A percentile compares a stretch with the other conserved stretches of the same genome.
Evolutionary conservation across 2,888 invertebrate species (phyloP).

Genomic region (Tuberolachnus salignus): DNA sequence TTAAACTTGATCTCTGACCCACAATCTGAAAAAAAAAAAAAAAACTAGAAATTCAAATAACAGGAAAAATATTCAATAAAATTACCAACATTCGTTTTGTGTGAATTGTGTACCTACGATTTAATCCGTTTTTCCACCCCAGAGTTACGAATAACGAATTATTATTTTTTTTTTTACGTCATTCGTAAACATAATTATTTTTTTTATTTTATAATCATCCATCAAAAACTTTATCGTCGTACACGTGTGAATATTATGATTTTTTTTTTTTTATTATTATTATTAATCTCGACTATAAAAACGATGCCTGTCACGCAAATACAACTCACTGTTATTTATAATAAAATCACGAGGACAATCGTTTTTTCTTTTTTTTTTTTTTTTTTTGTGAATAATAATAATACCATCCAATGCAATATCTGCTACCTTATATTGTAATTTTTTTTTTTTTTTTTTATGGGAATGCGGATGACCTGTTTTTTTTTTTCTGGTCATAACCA

Average conservation of each 20-base stretch:
- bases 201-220: no score
- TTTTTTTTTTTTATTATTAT: conserved; percentile 18
- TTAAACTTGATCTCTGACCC: no score
- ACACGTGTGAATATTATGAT: background rate
- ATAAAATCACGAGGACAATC: conserved; percentile 9
- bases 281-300: conserved; percentile 21
- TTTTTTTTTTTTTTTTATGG: no score
- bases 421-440: no score
- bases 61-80: background rate
- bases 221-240: no score
- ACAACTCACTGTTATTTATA: conserved; percentile 15
- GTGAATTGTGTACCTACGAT: background rate
- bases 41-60: no score
- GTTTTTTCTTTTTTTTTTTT: background rate
- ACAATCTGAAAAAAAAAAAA: no score
- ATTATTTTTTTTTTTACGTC: background rate
- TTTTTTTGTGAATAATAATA: no score
- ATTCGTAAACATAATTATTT: background rate
- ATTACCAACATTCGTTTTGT: background rate
- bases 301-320: conserved; percentile 26
- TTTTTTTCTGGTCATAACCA: no score
- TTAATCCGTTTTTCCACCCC: conserved; percentile 1
- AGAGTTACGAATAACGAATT: no score
- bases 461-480: no score
- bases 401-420: no score